These are phyloP conservation scores for Pachyrhynchus sulphureomaculatus DNA, from an alignment of 1,140 invertebrate species.

Conservation along the genomic window DNA sequence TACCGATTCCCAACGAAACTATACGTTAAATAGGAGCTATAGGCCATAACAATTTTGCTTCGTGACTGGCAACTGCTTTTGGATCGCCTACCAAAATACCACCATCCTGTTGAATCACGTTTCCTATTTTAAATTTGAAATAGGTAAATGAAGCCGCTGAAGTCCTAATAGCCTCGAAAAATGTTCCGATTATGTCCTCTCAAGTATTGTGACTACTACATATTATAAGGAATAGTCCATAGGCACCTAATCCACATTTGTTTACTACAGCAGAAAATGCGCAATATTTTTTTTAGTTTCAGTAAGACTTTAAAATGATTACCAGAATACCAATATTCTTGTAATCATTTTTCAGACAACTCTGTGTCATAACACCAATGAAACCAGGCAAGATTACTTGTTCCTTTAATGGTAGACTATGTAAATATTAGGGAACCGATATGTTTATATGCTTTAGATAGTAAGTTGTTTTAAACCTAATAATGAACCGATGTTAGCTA, in stretches of 20 bases:
- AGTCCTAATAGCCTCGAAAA: conserved; percentile 88
- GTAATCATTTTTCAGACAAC: conserved; percentile 80
- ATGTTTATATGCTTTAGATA: conserved; percentile 44
- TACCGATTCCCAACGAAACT: conserved; percentile 86
- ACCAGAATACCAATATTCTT: conserved; percentile 69
- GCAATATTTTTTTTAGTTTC: conserved; percentile 67
- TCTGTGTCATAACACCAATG: conserved; percentile 90
- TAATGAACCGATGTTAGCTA: conserved; percentile 74
- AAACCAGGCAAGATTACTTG: conserved; percentile 77
- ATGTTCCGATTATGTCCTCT: conserved; percentile 73
- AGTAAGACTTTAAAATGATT: conserved; percentile 70
- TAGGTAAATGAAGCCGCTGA: conserved; percentile 92
- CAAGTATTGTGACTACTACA: conserved; percentile 73
- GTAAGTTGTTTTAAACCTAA: conserved; percentile 33
- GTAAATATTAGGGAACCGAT: conserved; percentile 72
- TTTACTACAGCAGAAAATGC: conserved; percentile 82
- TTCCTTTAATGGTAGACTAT: conserved; percentile 70
- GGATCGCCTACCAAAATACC: conserved; percentile 92
- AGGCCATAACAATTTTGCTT: conserved; percentile 85
- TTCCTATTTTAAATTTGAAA: conserved; percentile 79
- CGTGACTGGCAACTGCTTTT: conserved; percentile 85
- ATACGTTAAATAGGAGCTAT: conserved; percentile 78
- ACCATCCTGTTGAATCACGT: conserved; percentile 82
- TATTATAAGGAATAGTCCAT: conserved; percentile 82
- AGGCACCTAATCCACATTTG: conserved; percentile 75